These are phyloP conservation scores for Bombus sibiricus DNA, from an alignment of 1,140 invertebrate species.

Conservation along the genomic window DNA sequence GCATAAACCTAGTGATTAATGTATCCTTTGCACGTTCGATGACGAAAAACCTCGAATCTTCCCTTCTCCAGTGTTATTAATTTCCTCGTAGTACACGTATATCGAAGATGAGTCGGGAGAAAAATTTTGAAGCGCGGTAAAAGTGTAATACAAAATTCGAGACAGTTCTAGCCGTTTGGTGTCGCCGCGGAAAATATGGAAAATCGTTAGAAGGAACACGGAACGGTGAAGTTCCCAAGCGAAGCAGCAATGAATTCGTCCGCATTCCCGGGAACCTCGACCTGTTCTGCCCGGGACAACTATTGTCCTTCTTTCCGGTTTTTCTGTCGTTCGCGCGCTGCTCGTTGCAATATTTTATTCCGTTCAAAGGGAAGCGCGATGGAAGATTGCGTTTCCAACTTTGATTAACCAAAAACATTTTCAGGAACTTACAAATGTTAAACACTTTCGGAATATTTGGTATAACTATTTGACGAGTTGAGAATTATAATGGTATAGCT, in stretches of 20 bases:
- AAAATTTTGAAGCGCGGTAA: not conserved
- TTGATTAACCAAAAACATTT: not conserved
- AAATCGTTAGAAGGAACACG: conserved; percentile 69
- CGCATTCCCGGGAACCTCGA: conserved; percentile 17
- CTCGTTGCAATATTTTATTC: conserved; percentile 65
- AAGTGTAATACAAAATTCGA: conserved; percentile 28
- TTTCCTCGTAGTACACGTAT: not conserved
- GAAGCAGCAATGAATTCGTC: conserved; percentile 58
- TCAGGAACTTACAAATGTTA: not conserved
- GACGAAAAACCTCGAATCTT: too few relatives aligned
- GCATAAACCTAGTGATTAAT: too few relatives aligned
- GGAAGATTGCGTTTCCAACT: not conserved
- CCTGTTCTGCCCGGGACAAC: conserved; percentile 34
- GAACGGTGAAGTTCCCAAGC: conserved; percentile 47
- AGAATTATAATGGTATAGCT: too few relatives aligned
- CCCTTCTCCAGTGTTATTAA: not conserved
- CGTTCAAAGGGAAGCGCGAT: conserved; percentile 43
- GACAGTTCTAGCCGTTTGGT: conserved; percentile 10
- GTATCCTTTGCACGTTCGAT: too few relatives aligned
- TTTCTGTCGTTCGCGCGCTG: conserved; percentile 55
- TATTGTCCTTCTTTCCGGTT: conserved; percentile 52
- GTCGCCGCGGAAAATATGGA: conserved; percentile 62
- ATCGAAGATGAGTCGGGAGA: not conserved
- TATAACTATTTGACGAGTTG: too few relatives aligned
- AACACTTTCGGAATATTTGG: not conserved